Evolutionary conservation across 2,113 vertebrate species (phyloP).

Genomic region (Hyaena hyaena): DNA sequence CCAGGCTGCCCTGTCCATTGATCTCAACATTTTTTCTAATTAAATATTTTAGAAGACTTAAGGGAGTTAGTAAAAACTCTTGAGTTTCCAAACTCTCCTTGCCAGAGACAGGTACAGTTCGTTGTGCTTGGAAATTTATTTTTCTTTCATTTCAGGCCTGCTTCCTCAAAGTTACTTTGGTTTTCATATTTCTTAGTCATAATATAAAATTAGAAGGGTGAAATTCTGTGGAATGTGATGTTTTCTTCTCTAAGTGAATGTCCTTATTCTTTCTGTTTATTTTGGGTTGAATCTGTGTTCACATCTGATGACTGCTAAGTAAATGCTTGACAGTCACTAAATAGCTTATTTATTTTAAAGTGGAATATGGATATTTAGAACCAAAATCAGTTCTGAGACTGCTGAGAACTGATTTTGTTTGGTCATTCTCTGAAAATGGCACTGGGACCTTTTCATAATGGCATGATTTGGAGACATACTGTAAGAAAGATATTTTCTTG

Average conservation of each 20-base stretch:
- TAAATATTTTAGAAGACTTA: neutral
- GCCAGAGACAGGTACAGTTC: neutral
- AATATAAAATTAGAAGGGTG: conserved; percentile 43
- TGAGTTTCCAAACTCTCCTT: conserved; percentile 20
- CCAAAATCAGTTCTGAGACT: neutral
- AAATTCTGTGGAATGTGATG: conserved; percentile 45
- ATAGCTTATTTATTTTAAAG: conserved; percentile 59
- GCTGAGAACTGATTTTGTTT: conserved; percentile 11
- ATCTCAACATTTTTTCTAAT: neutral
- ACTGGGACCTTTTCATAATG: conserved; percentile 35
- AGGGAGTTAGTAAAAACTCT: neutral
- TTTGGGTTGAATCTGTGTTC: conserved; percentile 51
- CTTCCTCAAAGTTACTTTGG: conserved; percentile 39
- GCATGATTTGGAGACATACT: neutral
- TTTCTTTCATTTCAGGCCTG: neutral
- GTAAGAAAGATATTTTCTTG: neutral
- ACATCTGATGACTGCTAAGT: conserved; percentile 43
- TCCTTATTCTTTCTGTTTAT: conserved; percentile 32
- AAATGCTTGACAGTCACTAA: conserved; percentile 10
- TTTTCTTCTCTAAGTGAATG: conserved; percentile 37
- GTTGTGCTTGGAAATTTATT: conserved; percentile 29
- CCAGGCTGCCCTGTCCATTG: neutral
- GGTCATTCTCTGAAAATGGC: conserved; percentile 30
- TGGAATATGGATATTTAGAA: conserved; percentile 37
- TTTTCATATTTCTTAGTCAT: conserved; percentile 50